Percentiles rank a stretch among this genome's conserved stretches.
Evolutionary conservation across 2,113 vertebrate genomes (phyloP).

Genomic region (Podilymbus podiceps): DNA sequence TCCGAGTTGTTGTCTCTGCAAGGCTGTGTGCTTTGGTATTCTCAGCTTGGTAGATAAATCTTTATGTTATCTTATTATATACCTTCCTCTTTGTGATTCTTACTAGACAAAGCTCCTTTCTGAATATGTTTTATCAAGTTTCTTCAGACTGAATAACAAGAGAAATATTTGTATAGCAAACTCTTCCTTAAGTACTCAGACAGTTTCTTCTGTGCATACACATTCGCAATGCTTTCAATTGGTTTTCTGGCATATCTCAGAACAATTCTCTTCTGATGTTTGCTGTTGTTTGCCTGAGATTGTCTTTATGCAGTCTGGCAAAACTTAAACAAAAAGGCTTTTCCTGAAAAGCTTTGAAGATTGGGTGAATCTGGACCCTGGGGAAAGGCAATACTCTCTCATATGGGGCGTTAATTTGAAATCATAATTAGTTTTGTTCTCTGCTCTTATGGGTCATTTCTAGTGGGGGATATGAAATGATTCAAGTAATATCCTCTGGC

Average conservation of each 20-base stretch:
- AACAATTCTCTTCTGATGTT: slow-evolving; percentile 2
- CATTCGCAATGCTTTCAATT: neutral
- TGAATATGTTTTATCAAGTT: neutral
- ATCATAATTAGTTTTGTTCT: neutral
- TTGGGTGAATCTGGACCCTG: neutral
- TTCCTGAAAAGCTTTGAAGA: neutral
- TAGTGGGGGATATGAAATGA: neutral
- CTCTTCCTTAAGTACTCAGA: neutral
- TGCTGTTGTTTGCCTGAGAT: neutral
- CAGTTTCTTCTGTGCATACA: neutral
- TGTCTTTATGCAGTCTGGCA: neutral
- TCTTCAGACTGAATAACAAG: neutral
- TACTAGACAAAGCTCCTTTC: neutral
- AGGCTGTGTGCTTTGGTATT: neutral
- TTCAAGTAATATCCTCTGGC: neutral
- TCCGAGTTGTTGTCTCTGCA: neutral
- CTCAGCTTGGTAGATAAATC: neutral
- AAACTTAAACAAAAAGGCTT: neutral
- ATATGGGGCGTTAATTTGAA: neutral
- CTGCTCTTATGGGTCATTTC: neutral
- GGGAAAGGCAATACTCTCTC: neutral
- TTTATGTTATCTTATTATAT: neutral
- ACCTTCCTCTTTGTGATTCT: neutral
- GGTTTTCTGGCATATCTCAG: neutral
- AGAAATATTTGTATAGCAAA: slow-evolving; percentile 8